Evolutionary conservation across 2,888 invertebrate species (phyloP), one percentile per base, ranked within the genome.

Genomic region (Cylindroiulus punctatus): DNA sequence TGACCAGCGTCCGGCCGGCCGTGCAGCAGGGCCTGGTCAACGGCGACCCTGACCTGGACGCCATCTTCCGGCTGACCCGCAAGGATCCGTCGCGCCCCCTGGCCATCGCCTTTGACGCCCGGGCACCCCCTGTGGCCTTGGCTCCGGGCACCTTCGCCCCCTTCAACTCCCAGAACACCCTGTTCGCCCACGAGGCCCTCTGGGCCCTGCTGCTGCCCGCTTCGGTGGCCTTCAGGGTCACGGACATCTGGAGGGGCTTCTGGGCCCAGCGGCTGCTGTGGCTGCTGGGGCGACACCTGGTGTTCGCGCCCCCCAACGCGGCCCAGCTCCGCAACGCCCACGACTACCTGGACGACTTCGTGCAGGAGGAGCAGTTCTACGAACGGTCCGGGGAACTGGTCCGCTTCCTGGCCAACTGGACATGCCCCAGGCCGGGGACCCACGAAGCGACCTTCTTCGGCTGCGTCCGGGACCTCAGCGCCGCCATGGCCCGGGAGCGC

Each of bases 161-260:
- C n/a, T 84, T 84, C n/a, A 86, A 86, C 57, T 86, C 86, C 8
- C 86, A 84, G 22, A 86, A 86, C 42, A 86, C 86, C 10, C 22
- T 86, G 14, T 84, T 84, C 32, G n/a, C 57, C 26, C 76, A 84
- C 26, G 65, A 84, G 19, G 86, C 84, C 2, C 52, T 86, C n/a
- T 86, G 86, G 86, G 84, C 84, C 0, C 65, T 86, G n/a, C 17
- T 84, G 7, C 42, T 86, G 36, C 86, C 86, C 8, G 17, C 47
- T 4, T 82, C 86, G 40, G 86, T 86, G 1, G 32, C 30, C 65
- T 86, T 84, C 26, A 86, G 86, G 47, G 84, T 86, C 17, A 86
- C 84, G n/a, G 86, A 86, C 30, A 86, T 84, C n/a, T 86, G 86
- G 86, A 57, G 86, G 65, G 86, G 86, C 14, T 86, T 84, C 7